Conservation (phyloP, 2,888 invertebrate species). For the Drosophila leonis region DNA sequence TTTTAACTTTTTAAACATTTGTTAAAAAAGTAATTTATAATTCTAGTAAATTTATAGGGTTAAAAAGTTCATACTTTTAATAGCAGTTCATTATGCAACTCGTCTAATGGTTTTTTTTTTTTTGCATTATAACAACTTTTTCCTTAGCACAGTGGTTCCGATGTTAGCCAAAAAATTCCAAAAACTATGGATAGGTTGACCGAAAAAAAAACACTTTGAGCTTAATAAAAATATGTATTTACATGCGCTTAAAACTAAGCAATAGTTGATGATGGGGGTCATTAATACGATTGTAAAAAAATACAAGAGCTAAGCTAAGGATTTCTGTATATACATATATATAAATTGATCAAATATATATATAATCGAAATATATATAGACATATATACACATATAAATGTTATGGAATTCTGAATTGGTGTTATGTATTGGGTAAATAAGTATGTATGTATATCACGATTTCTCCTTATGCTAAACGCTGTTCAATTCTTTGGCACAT, state of each 20-base stretch:
- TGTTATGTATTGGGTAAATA: conserved; percentile 5
- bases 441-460: conserved; percentile 69
- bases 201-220: conserved; percentile 40
- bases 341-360: conserved; percentile 6
- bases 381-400: conserved; percentile 10
- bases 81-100: background rate
- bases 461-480: conserved; percentile 71
- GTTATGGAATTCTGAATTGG: conserved; percentile 24
- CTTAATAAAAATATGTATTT: conserved; percentile 45
- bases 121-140: background rate
- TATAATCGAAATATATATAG: background rate
- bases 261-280: conserved; percentile 43
- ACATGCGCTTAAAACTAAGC: conserved; percentile 63
- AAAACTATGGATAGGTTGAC: conserved; percentile 17
- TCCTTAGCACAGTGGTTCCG: background rate
- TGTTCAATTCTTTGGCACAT: conserved; percentile 76
- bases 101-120: background rate
- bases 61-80: background rate
- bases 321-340: conserved; percentile 10
- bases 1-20: background rate
- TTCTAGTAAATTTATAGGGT: background rate
- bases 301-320: conserved; percentile 53
- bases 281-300: conserved; percentile 68
- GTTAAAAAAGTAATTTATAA: background rate
- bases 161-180: background rate